These are phyloP conservation scores for Podocnemis expansa DNA, from an alignment of 2,113 vertebrate genomes.

Conservation along the genomic window DNA sequence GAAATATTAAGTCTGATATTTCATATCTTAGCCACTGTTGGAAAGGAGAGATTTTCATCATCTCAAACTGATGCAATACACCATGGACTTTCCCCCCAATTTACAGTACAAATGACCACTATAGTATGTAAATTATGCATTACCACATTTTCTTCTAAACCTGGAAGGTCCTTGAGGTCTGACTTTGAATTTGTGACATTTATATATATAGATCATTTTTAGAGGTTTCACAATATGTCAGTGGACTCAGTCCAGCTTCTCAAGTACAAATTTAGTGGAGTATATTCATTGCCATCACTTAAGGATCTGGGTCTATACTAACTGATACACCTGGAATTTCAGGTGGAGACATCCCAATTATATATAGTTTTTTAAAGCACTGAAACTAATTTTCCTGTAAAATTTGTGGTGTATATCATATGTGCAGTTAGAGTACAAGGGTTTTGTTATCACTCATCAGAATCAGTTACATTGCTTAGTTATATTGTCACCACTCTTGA, in stretches of 20 bases:
- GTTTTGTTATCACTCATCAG: not conserved
- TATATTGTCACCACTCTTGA: not conserved
- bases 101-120: not conserved
- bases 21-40: not conserved
- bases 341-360: not conserved
- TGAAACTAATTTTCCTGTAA: not conserved
- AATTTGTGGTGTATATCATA: not conserved
- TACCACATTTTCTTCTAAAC: not conserved
- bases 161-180: not conserved
- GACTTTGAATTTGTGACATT: not conserved
- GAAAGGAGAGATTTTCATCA: not conserved
- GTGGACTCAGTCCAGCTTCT: not conserved
- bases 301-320: not conserved
- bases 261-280: not conserved
- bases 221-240: not conserved
- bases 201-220: not conserved
- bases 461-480: not conserved
- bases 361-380: not conserved
- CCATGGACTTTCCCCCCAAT: not conserved
- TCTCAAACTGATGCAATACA: not conserved
- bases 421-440: not conserved
- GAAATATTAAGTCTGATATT: not conserved
- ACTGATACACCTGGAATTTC: not conserved
- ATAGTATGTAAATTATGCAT: not conserved
- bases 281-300: not conserved